These are phyloP conservation scores for Brachypodius melanocephalos DNA, from an alignment of 2,113 vertebrate genomes.

Conservation along the genomic window DNA sequence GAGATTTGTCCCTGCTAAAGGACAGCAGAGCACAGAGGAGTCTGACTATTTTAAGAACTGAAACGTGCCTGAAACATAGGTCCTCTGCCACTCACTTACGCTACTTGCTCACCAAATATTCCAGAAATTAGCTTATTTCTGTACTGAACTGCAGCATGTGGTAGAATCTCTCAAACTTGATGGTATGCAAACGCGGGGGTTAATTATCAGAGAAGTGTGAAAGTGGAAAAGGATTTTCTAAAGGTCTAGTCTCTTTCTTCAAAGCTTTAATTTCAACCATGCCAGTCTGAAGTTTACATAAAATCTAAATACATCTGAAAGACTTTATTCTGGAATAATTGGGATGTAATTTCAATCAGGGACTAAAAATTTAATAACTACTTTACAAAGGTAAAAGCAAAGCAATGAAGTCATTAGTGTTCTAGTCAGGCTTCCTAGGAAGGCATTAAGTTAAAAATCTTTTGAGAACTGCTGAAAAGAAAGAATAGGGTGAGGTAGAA, in stretches of 20 bases:
- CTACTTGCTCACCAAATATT: neutral
- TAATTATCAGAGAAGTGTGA: constrained; percentile 39
- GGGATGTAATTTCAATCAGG: constrained; percentile 42
- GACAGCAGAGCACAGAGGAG: neutral
- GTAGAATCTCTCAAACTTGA: neutral
- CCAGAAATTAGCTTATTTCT: neutral
- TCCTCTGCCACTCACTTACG: neutral
- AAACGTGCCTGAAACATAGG: neutral
- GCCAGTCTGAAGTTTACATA: constrained; percentile 30
- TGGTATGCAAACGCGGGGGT: neutral
- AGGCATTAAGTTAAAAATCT: neutral
- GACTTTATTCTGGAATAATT: constrained; percentile 46
- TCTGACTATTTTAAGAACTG: neutral
- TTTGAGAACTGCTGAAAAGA: neutral
- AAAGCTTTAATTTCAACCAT: constrained; percentile 35
- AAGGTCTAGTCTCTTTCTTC: constrained; percentile 25
- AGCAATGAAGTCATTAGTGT: constrained; percentile 30
- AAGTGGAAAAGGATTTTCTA: constrained; percentile 14
- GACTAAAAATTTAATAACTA: constrained; percentile 42
- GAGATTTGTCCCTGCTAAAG: neutral
- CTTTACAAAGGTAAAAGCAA: constrained; percentile 46
- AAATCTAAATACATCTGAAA: constrained; percentile 44
- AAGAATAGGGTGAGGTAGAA: neutral
- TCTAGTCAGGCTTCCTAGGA: constrained; percentile 4
- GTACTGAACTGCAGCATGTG: neutral